Percentiles rank a stretch among this genome's conserved stretches.
Conservation (phyloP, 2,797 vertebrate genomes). For the Steatocranus sp. region DNA sequence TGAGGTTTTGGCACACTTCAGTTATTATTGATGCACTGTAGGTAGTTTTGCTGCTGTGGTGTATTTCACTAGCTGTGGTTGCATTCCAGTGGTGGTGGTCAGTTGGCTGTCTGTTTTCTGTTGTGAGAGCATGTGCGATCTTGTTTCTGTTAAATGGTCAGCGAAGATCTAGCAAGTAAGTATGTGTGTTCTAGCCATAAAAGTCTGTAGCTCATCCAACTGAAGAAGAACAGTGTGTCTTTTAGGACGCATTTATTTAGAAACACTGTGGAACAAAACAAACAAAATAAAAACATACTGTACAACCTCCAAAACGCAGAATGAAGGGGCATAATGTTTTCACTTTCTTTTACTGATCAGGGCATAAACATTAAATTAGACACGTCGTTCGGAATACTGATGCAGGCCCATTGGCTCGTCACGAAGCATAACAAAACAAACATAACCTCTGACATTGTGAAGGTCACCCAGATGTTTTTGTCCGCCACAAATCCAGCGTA, state of each 20-base stretch:
- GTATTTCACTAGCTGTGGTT: conserved; percentile 67
- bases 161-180: conserved; percentile 14
- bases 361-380: neutral
- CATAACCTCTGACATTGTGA: conserved; percentile 26
- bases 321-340: neutral
- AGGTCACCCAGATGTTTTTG: conserved; percentile 53
- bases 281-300: neutral
- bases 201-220: neutral
- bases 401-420: neutral
- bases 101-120: conserved; percentile 57
- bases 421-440: neutral
- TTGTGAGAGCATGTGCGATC: conserved; percentile 56
- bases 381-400: neutral
- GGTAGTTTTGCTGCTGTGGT: conserved; percentile 69
- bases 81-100: conserved; percentile 69
- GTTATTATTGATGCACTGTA: conserved; percentile 67
- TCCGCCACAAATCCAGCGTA: conserved; percentile 32
- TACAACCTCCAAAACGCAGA: neutral
- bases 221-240: neutral
- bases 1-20: conserved; percentile 59
- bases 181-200: neutral
- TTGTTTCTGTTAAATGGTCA: conserved; percentile 52
- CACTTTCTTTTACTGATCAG: neutral
- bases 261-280: neutral
- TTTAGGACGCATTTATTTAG: neutral